These are phyloP conservation scores for Bovichtus diacanthus DNA, from an alignment of 2,797 vertebrate species.

Conservation along the genomic window DNA sequence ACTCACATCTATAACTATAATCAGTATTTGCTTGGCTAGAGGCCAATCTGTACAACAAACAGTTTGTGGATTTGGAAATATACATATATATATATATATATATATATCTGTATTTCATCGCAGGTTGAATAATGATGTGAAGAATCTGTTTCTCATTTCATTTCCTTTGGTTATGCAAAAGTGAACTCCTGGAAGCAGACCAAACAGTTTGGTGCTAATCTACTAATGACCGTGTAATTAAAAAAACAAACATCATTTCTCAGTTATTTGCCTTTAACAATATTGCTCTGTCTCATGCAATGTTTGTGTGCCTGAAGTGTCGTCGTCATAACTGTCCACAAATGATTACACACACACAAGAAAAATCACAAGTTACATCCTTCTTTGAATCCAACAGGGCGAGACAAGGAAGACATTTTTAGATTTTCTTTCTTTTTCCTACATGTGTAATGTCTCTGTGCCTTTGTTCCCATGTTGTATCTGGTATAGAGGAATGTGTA, in stretches of 20 bases:
- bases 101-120: neutral
- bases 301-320: neutral
- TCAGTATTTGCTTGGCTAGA: neutral
- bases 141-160: too few species aligned
- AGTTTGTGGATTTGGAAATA: neutral
- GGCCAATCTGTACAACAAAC: neutral
- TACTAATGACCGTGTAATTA: neutral
- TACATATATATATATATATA: too few species aligned
- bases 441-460: too few species aligned
- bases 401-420: fast-evolving
- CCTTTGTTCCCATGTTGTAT: too few species aligned
- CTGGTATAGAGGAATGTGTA: too few species aligned
- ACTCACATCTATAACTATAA: neutral
- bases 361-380: neutral
- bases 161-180: neutral
- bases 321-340: neutral
- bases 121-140: neutral
- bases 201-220: too few species aligned
- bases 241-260: neutral
- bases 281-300: too few species aligned
- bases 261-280: neutral
- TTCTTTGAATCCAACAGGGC: too few species aligned
- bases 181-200: neutral
- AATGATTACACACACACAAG: neutral
- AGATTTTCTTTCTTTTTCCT: neutral